Evolutionary conservation across 2,797 vertebrate species (phyloP), one percentile per base, ranked within the genome.

Genomic region (Pseudochirops corinnae): DNA sequence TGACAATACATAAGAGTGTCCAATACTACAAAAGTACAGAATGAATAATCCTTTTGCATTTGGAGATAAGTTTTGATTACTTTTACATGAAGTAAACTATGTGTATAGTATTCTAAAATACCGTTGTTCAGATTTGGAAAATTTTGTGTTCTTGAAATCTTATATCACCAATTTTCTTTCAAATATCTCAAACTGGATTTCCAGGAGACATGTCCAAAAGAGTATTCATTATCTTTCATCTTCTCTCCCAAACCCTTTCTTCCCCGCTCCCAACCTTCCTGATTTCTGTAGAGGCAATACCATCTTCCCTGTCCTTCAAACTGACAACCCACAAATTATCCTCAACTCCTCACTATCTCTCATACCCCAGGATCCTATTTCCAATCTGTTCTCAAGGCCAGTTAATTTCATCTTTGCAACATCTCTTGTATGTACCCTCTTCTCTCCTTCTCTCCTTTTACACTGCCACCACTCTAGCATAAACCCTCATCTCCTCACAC

Each of bases 1-100:
- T 46, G 31, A 28, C 31, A 28, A 9, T 46, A 3, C 4, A 55
- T 52, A 82, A 26, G 10, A 1, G 0, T 18, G 7, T 0, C 0
- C 11, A 24, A 58, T 1, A 0, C 14, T 24, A 39, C 33, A 14
- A 56, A 92, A 50, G 13, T 26, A 0, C 12, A 82, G 53, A 92
- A 46, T 28, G 5, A 16, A 67, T 28, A 55, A 91, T 16, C 29
- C 7, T 26, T 1, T 2, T 26, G 29, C 60, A 93, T 21, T 39
- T 11, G 13, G 13, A 18, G 28, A 2, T 58, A 39, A 26, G 1
- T 13, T 82, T 9, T 46, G 31, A 14, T 26, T 87, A 46, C 18
- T 33, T 56, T 28, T 53, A 12, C 58, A 33, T 12, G 90, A 87
- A 90, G 10, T 9, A 1, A 0, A 14, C 14, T 31, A 91, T 29